phyloP scores from a whole-genome alignment of 1,140 invertebrate species.

The Leptoteleia sp. region DNA sequence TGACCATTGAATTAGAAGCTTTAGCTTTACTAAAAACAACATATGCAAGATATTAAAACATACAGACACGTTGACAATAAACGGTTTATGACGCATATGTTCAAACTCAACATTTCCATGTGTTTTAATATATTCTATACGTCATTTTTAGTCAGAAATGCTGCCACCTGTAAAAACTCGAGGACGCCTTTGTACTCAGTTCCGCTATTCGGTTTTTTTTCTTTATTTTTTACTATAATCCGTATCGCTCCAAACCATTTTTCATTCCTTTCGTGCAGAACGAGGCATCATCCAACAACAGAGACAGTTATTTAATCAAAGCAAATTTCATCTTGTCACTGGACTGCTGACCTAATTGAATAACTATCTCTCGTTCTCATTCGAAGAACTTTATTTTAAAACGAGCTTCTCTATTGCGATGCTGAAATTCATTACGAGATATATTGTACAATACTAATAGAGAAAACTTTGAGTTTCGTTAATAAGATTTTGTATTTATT shows the following conservation, averaged over 20 bases:
- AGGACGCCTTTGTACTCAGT: too few species aligned
- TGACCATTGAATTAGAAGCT: too few species aligned
- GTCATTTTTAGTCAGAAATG: not conserved
- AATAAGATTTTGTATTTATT: not conserved
- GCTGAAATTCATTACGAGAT: not conserved
- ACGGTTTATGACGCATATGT: too few species aligned
- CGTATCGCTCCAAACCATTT: not conserved
- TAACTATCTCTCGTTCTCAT: constrained; percentile 26
- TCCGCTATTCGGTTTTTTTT: not conserved
- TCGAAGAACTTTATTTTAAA: constrained; percentile 17
- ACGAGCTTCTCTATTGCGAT: constrained; percentile 5
- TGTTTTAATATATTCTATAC: too few species aligned
- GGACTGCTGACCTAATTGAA: constrained; percentile 38
- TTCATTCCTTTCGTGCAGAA: constrained; percentile 11
- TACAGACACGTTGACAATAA: too few species aligned
- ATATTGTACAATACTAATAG: not conserved
- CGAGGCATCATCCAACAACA: not conserved
- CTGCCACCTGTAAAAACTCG: constrained; percentile 1
- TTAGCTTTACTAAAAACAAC: too few species aligned
- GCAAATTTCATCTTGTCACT: constrained; percentile 12
- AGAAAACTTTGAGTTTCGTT: too few species aligned
- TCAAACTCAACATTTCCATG: too few species aligned
- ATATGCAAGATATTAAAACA: too few species aligned
- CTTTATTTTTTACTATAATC: too few species aligned
- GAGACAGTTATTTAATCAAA: constrained; percentile 35